Conservation (phyloP, 2,113 vertebrate species). For the Odocoileus virginianus region DNA sequence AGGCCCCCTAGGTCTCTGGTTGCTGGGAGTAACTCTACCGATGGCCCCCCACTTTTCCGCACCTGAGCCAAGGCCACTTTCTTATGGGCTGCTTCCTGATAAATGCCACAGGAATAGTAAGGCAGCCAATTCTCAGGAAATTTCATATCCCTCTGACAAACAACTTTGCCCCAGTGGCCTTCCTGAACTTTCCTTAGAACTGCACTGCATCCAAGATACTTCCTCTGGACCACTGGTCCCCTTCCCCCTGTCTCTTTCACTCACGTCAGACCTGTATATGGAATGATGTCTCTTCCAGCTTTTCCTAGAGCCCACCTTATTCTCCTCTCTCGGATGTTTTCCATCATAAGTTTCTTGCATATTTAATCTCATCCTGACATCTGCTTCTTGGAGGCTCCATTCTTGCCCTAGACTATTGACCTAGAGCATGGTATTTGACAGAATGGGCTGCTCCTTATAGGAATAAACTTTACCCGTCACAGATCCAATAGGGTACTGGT, state of each 20-base stretch:
- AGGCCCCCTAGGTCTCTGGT: background rate
- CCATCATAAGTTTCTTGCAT: background rate
- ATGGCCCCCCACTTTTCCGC: background rate
- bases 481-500: background rate
- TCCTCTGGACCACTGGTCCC: background rate
- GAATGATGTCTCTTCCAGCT: background rate
- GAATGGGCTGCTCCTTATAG: background rate
- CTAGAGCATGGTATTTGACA: background rate
- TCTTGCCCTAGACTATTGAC: background rate
- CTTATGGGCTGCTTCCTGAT: accelerated
- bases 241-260: background rate
- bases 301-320: background rate
- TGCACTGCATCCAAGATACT: background rate
- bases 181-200: background rate
- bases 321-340: background rate
- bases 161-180: background rate
- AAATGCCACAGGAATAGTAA: background rate
- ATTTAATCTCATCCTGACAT: background rate
- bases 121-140: background rate
- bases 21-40: accelerated
- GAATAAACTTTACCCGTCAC: background rate
- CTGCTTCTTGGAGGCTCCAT: background rate
- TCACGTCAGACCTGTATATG: background rate
- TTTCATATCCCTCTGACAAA: background rate
- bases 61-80: background rate